Base-by-base conservation (phyloP, 2,797 vertebrate species). In the Coilia nasus region DNA sequence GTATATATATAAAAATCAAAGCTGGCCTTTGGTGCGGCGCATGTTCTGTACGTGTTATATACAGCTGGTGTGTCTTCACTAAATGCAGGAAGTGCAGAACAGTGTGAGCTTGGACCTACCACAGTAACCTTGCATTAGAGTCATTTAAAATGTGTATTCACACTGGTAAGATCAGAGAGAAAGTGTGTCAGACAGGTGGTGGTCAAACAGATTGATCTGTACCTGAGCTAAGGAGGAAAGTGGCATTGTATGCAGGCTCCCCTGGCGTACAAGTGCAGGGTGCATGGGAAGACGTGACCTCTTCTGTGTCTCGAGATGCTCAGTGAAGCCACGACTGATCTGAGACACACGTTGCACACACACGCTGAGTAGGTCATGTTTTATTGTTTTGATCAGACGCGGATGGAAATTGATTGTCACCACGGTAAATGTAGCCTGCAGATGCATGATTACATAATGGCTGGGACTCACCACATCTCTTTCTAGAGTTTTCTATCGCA, bases 351-450 rank as follows among this genome's bases (percentile, higher is more conserved):
- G 50, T 10, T 7, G 9, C 50, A 54, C 7, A 54, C 50, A 1
- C 10, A 23, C 2, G 31, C 28, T 75, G 28, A 35, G 25, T 75
- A 31, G 28, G 67, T 35, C 28, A 75, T 75, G 67, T 35, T 75
- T 75, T 41, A 35, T 17, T 75, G 67, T 75, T 75, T 75, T 67
- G 62, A 67, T 67, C 25, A 31, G 62, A 25, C 62, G 23, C 62
- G 12, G 10, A 67, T 67, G 23, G 25, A 31, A 67, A 67, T 28
- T 28, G 12, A 75, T 35, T 14, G 14, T 15, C 67, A 15, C 67
- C 28, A 31, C 23, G n/a, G 60, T 64, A 11, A 64, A 64, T 25
- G 28, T 14, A 35, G 28, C 28, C 67, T 19, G 67, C 31, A 75
- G 28, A 75, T 15, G 12, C 15, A 14, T 41, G 67, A 75, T 31